These are phyloP conservation scores for Drosophila gunungcola DNA, from an alignment of 1,140 invertebrate species.

Conservation along the genomic window DNA sequence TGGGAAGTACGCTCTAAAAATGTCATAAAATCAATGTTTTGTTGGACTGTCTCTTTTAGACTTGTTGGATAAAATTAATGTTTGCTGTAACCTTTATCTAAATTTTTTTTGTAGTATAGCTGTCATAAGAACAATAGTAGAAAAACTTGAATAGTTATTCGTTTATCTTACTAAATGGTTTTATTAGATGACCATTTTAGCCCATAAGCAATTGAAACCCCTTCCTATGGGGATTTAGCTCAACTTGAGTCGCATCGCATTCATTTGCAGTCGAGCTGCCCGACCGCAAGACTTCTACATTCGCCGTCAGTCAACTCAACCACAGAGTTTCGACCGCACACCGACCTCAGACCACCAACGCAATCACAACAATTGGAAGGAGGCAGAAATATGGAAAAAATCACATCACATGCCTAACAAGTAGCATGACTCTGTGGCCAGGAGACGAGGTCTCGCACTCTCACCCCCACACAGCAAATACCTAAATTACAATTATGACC, in stretches of 20 bases:
- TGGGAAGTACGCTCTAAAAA: too few relatives aligned
- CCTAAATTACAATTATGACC: slow-evolving; percentile 82
- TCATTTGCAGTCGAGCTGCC: slow-evolving; percentile 22
- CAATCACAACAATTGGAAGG: slow-evolving; percentile 5
- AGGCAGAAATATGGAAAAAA: slow-evolving; percentile 54
- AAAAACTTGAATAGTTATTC: too few relatives aligned
- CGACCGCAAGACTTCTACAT: slow-evolving; percentile 45
- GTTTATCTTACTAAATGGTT: too few relatives aligned
- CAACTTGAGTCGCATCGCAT: slow-evolving; percentile 19
- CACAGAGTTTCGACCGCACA: slow-evolving; percentile 35
- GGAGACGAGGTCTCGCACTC: slow-evolving; percentile 12
- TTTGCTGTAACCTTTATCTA: too few relatives aligned
- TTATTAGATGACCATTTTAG: too few relatives aligned
- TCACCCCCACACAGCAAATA: slow-evolving; percentile 65
- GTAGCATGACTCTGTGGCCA: slow-evolving; percentile 66
- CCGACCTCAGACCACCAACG: slow-evolving; percentile 14
- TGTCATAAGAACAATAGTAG: too few relatives aligned
- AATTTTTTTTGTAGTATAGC: too few relatives aligned
- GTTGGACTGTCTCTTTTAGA: too few relatives aligned
- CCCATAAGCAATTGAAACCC: too few relatives aligned
- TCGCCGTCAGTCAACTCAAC: slow-evolving; percentile 25
- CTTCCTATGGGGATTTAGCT: slow-evolving; percentile 6
- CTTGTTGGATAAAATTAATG: too few relatives aligned
- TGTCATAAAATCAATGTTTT: too few relatives aligned
- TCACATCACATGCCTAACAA: slow-evolving; percentile 81